Evolutionary conservation across 1,140 invertebrate species (phyloP).

Genomic region (Elysia chlorotica): DNA sequence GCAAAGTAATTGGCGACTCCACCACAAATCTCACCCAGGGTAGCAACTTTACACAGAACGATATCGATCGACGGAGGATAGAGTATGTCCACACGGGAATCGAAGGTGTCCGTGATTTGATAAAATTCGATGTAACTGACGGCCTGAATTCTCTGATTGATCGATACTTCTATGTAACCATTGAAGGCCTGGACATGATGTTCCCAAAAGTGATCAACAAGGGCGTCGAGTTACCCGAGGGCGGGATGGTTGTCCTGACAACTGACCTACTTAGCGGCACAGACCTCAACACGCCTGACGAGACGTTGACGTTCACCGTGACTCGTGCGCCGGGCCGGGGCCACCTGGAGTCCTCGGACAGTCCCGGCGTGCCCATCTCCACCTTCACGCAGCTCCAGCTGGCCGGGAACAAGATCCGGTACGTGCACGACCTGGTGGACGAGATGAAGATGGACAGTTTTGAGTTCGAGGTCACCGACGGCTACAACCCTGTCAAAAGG

Average conservation of each 20-base stretch:
- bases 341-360: constrained; percentile 55
- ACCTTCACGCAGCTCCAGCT: constrained; percentile 61
- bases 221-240: constrained; percentile 60
- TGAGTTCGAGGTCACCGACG: constrained; percentile 63
- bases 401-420: constrained; percentile 59
- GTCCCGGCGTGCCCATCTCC: constrained; percentile 53
- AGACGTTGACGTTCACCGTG: constrained; percentile 54
- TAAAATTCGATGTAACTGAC: constrained; percentile 64
- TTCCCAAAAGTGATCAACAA: constrained; percentile 58
- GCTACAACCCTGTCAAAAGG: constrained; percentile 56
- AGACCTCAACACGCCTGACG: constrained; percentile 58
- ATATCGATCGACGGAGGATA: constrained; percentile 56
- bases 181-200: constrained; percentile 57
- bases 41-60: constrained; percentile 60
- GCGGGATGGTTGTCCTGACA: constrained; percentile 55
- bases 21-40: constrained; percentile 53
- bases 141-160: constrained; percentile 60
- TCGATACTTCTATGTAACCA: constrained; percentile 59
- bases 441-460: constrained; percentile 63
- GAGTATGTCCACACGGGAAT: constrained; percentile 58
- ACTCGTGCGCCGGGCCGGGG: constrained; percentile 59
- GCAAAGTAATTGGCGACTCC: constrained; percentile 29
- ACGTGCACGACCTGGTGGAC: constrained; percentile 56
- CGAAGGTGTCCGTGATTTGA: constrained; percentile 57
- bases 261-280: constrained; percentile 58